Evolutionary conservation across 1,140 invertebrate genomes (phyloP).

Genomic region (Drosophila ironensis): DNA sequence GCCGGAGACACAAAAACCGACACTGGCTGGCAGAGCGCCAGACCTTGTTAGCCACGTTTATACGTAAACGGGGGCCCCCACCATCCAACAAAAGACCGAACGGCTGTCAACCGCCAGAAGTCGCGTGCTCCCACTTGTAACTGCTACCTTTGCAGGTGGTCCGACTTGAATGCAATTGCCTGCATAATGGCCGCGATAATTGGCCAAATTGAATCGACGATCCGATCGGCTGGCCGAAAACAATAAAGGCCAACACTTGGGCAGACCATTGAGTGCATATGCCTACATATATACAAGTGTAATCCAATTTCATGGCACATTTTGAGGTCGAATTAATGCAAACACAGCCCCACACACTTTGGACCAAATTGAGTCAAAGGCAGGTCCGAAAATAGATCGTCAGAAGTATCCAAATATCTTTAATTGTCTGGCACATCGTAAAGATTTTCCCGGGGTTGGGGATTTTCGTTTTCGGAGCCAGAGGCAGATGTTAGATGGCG

Average conservation of each 20-base stretch:
- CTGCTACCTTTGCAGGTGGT: slow-evolving; percentile 50
- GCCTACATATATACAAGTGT: slow-evolving; percentile 10
- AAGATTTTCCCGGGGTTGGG: slow-evolving; percentile 57
- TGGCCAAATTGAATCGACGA: slow-evolving; percentile 15
- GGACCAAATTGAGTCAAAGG: slow-evolving; percentile 47
- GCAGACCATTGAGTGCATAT: slow-evolving; percentile 10
- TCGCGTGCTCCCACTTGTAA: slow-evolving; percentile 34
- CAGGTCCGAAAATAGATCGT: slow-evolving; percentile 35
- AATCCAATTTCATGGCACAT: slow-evolving; percentile 51
- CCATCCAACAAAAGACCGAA: slow-evolving; percentile 49
- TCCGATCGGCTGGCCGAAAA: neutral
- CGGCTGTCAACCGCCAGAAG: slow-evolving; percentile 29
- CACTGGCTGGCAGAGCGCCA: slow-evolving; percentile 48
- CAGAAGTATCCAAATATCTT: slow-evolving; percentile 45
- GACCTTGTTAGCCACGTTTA: slow-evolving; percentile 59
- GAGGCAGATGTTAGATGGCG: slow-evolving; percentile 58
- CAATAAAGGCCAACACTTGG: slow-evolving; percentile 13
- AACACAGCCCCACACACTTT: slow-evolving; percentile 59
- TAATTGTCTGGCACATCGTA: slow-evolving; percentile 72
- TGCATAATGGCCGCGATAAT: slow-evolving; percentile 24
- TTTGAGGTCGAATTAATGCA: slow-evolving; percentile 66
- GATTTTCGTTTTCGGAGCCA: slow-evolving; percentile 14
- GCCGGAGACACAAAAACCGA: neutral
- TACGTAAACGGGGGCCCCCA: slow-evolving; percentile 32
- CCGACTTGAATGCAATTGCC: slow-evolving; percentile 42